Conservation (phyloP, 2,113 vertebrate genomes). For the Pluvianellus socialis region DNA sequence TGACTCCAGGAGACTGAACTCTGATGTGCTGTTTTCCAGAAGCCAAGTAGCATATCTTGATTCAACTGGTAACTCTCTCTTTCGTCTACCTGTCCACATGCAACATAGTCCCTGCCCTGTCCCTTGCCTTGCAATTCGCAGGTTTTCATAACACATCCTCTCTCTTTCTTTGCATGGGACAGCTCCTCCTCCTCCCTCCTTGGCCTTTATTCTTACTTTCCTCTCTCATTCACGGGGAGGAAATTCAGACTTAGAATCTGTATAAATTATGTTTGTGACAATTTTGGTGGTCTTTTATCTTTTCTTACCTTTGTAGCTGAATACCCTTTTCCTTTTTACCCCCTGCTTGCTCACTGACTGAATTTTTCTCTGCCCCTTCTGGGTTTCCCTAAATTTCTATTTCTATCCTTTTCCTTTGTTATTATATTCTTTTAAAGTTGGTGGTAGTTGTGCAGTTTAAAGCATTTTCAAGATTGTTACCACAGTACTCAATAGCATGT, state of each 20-base stretch:
- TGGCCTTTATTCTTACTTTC: neutral
- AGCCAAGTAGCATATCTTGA: neutral
- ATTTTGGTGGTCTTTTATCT: neutral
- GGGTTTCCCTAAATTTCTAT: neutral
- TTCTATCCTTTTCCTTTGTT: neutral
- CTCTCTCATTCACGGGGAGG: neutral
- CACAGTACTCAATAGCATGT: neutral
- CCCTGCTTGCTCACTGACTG: neutral
- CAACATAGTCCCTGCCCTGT: neutral
- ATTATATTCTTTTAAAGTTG: neutral
- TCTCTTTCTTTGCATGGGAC: neutral
- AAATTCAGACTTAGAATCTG: neutral
- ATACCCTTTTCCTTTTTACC: neutral
- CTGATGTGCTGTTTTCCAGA: neutral
- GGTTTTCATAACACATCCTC: neutral
- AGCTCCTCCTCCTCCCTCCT: neutral
- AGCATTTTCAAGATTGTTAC: neutral
- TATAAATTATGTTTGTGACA: neutral
- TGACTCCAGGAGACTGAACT: neutral
- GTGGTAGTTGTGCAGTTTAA: neutral
- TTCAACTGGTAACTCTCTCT: rapidly evolving
- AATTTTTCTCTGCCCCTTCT: neutral
- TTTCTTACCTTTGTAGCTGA: neutral
- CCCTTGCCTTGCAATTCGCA: neutral
- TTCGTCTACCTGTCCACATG: neutral